Percentiles rank a stretch among this genome's conserved stretches.
phyloP scores from a whole-genome alignment of 2,113 vertebrate species.

The Nibea coibor region DNA sequence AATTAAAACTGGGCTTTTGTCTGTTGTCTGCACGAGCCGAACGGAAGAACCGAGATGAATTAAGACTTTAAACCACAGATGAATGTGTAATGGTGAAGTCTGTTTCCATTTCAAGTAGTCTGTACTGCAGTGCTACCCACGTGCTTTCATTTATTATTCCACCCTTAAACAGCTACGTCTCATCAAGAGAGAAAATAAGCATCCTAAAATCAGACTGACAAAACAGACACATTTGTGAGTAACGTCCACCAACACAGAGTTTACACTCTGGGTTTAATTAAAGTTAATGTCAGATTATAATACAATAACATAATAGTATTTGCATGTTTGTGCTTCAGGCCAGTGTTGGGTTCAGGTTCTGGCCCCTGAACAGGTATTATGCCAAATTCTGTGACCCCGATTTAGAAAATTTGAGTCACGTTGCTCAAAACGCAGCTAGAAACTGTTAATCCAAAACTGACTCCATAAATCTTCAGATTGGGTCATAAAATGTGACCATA shows the following conservation, averaged over 20 bases:
- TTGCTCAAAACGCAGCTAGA: not conserved
- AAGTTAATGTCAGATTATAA: not conserved
- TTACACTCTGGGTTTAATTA: not conserved
- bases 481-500: not conserved
- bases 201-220: not conserved
- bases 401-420: not conserved
- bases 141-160: not conserved
- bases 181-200: not conserved
- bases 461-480: not conserved
- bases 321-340: not conserved
- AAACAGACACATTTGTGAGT: not conserved
- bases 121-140: no score
- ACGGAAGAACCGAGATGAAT: not conserved
- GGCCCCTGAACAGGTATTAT: not conserved
- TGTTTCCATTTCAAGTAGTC: not conserved
- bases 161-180: not conserved
- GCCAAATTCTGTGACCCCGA: not conserved
- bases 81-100: no score
- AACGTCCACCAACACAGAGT: not conserved
- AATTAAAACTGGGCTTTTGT: constrained; percentile 51
- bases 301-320: not conserved
- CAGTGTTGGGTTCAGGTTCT: not conserved
- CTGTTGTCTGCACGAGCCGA: not conserved
- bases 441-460: not conserved
- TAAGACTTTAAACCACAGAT: no score